Percentiles rank a stretch among this genome's conserved stretches.
Evolutionary conservation across 2,113 vertebrate species (phyloP).

Genomic region (Platichthys flesus): DNA sequence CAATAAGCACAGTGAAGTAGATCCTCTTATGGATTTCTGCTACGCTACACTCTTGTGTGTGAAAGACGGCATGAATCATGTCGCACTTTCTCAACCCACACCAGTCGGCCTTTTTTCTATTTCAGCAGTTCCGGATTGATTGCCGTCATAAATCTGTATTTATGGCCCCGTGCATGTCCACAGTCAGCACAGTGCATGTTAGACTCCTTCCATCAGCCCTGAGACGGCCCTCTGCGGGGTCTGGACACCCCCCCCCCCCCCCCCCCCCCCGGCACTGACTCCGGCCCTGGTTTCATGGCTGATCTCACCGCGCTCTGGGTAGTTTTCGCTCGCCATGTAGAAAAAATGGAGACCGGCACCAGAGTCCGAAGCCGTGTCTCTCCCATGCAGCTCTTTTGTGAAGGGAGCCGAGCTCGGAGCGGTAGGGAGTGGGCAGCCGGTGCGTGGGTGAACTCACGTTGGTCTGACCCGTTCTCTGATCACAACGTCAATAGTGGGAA

Average conservation of each 20-base stretch:
- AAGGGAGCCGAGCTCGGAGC: conserved; percentile 32
- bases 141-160: conserved; percentile 26
- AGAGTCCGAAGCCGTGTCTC: conserved; percentile 26
- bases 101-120: conserved; percentile 13
- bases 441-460: conserved; percentile 50
- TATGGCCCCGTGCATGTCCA: conserved; percentile 19
- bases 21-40: conserved; percentile 48
- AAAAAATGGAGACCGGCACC: conserved; percentile 39
- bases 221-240: conserved; percentile 28
- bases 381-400: conserved; percentile 53
- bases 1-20: conserved; percentile 52
- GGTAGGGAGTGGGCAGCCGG: conserved; percentile 60
- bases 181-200: conserved; percentile 10
- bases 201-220: neutral
- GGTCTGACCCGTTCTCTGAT: conserved; percentile 60
- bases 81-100: conserved; percentile 33
- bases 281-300: conserved; percentile 10
- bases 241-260: conserved; percentile 10
- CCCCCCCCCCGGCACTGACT: conserved; percentile 6
- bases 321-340: conserved; percentile 31
- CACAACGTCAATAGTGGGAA: conserved; percentile 55
- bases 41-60: conserved; percentile 30
- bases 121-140: conserved; percentile 20
- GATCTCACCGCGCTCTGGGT: conserved; percentile 13
- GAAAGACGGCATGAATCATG: conserved; percentile 44